phyloP scores from a whole-genome alignment of 2,888 invertebrate species.

The Drymonia ruficornis region DNA sequence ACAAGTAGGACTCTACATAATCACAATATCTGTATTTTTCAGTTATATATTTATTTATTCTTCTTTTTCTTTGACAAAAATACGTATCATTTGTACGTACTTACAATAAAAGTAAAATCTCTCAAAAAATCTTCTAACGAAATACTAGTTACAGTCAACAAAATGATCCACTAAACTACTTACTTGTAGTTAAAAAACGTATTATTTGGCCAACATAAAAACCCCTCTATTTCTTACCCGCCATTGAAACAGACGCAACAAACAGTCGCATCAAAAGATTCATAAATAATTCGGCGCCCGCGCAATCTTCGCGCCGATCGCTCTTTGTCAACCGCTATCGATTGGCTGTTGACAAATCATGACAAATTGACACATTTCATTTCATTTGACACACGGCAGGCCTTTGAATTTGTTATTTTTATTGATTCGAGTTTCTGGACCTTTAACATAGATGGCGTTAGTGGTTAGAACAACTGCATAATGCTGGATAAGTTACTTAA shows the following conservation, averaged over 20 bases:
- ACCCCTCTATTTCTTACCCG: background rate
- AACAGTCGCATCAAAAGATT: slow-evolving; percentile 38
- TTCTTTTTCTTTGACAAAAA: too few relatives aligned
- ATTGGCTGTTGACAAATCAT: slow-evolving; percentile 47
- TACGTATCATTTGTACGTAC: background rate
- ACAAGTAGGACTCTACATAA: too few relatives aligned
- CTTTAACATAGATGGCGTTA: slow-evolving; percentile 5
- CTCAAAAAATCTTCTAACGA: background rate
- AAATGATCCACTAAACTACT: background rate
- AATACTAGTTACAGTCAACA: background rate
- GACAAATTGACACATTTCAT: slow-evolving; percentile 56
- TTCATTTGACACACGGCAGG: slow-evolving; percentile 27
- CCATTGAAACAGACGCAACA: slow-evolving; percentile 4
- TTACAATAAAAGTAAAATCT: background rate
- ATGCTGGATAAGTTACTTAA: too few relatives aligned
- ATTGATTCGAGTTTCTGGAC: slow-evolving; percentile 8
- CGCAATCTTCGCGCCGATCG: slow-evolving; percentile 20
- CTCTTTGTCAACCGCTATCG: slow-evolving; percentile 56
- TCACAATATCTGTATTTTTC: too few relatives aligned
- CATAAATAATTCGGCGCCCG: slow-evolving; percentile 46
- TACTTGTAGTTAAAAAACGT: background rate
- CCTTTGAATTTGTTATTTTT: slow-evolving; percentile 7
- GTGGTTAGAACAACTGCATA: background rate
- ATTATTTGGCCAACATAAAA: background rate
- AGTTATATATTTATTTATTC: too few relatives aligned